A percentile compares a stretch with the other conserved stretches of the same genome.
phyloP scores from a whole-genome alignment of 1,140 invertebrate genomes.

The Adoxophyes honmai region DNA sequence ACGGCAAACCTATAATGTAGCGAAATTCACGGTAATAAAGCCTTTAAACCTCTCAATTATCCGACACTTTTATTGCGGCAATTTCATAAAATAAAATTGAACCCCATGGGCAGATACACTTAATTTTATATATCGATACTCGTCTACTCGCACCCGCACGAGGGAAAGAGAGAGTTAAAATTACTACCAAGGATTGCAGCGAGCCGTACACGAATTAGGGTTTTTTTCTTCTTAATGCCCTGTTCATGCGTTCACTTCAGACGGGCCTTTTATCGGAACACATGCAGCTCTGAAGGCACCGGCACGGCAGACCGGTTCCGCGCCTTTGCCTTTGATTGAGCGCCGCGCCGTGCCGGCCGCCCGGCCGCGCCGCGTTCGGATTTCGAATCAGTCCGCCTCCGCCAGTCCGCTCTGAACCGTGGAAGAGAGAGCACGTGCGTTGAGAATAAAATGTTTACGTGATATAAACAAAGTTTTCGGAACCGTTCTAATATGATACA shows the following conservation, averaged over 20 bases:
- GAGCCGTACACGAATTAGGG: constrained; percentile 67
- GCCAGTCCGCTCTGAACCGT: constrained; percentile 48
- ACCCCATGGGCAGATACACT: constrained; percentile 52
- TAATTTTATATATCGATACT: constrained; percentile 59
- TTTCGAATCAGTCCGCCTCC: constrained; percentile 49
- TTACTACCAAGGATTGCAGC: constrained; percentile 63
- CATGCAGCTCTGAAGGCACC: constrained; percentile 59
- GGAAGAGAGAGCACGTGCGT: constrained; percentile 29
- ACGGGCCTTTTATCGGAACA: constrained; percentile 64
- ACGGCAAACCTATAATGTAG: constrained; percentile 19
- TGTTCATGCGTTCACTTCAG: constrained; percentile 52
- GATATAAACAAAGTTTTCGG: constrained; percentile 46
- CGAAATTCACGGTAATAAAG: constrained; percentile 36
- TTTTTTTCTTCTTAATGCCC: constrained; percentile 61
- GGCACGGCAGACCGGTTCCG: constrained; percentile 58
- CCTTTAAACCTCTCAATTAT: constrained; percentile 51
- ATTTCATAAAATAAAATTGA: constrained; percentile 59
- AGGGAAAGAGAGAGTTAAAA: constrained; percentile 44
- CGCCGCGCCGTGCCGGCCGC: constrained; percentile 52
- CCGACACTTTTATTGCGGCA: constrained; percentile 56
- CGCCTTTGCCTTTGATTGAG: constrained; percentile 56
- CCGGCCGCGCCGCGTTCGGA: constrained; percentile 26
- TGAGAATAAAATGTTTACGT: constrained; percentile 38
- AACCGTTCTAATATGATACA: constrained; percentile 58
- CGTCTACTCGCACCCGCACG: constrained; percentile 32